Conservation (phyloP, 2,797 vertebrate genomes). For the Cygnus olor region DNA sequence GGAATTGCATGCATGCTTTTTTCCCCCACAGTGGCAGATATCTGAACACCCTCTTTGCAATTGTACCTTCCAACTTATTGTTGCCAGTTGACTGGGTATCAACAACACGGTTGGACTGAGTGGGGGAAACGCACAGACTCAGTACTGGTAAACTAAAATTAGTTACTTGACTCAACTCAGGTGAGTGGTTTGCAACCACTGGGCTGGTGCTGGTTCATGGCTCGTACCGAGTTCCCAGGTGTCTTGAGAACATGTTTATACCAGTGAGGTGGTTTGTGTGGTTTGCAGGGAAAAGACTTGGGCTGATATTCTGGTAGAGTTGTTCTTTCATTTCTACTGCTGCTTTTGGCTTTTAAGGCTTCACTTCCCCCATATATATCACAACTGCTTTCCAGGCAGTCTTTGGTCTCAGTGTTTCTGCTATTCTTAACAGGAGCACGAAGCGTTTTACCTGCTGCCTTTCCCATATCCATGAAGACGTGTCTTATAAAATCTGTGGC, state of each 20-base stretch:
- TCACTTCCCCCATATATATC: background rate
- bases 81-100: background rate
- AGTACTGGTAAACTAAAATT: background rate
- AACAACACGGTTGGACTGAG: background rate
- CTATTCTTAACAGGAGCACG: background rate
- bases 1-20: background rate
- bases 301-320: background rate
- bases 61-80: background rate
- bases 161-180: background rate
- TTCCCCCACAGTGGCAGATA: background rate
- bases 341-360: background rate
- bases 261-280: background rate
- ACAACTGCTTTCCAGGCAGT: background rate
- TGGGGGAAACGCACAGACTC: background rate
- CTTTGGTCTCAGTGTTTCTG: background rate
- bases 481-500: background rate
- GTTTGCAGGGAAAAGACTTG: background rate
- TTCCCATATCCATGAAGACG: background rate
- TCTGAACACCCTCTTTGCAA: background rate
- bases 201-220: background rate
- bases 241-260: background rate
- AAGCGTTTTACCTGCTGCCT: background rate
- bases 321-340: background rate
- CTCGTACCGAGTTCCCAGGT: background rate
- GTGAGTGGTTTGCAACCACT: background rate